A percentile compares a stretch with the other conserved stretches of the same genome.
phyloP scores from a whole-genome alignment of 1,140 invertebrate genomes.

The Sitodiplosis mosellana region DNA sequence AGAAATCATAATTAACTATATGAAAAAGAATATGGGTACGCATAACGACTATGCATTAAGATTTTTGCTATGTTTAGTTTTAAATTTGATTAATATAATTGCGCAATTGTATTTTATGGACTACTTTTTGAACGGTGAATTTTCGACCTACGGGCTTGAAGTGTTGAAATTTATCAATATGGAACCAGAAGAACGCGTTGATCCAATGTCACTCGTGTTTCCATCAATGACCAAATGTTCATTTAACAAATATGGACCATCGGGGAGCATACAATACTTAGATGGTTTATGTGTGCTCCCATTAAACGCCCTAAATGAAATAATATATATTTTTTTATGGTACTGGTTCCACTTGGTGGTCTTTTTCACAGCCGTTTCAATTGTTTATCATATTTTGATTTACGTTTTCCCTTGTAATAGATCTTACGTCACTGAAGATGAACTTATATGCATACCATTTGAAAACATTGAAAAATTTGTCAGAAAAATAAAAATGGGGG shows the following conservation, averaged over 20 bases:
- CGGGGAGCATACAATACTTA: slow-evolving; percentile 47
- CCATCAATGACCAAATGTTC: slow-evolving; percentile 68
- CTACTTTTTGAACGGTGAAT: slow-evolving; percentile 55
- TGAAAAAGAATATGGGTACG: slow-evolving; percentile 36
- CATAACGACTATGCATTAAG: slow-evolving; percentile 52
- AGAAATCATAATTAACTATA: slow-evolving; percentile 68
- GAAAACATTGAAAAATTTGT: slow-evolving; percentile 62
- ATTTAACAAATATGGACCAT: slow-evolving; percentile 55
- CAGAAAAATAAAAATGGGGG: slow-evolving; percentile 68
- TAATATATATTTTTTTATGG: slow-evolving; percentile 68
- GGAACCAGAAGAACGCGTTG: slow-evolving; percentile 49
- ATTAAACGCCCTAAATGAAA: slow-evolving; percentile 71
- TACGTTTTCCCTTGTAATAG: no score
- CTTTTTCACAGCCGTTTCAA: slow-evolving; percentile 33
- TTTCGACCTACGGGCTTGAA: slow-evolving; percentile 43
- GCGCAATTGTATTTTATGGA: slow-evolving; percentile 61
- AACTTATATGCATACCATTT: slow-evolving; percentile 47
- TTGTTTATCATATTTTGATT: slow-evolving; percentile 43
- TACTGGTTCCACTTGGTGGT: slow-evolving; percentile 64
- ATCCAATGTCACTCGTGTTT: slow-evolving; percentile 51
- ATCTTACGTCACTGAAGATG: slow-evolving; percentile 49
- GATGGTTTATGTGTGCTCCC: slow-evolving; percentile 70
- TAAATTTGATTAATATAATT: slow-evolving; percentile 50
- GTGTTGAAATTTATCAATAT: slow-evolving; percentile 64
- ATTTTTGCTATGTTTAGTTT: slow-evolving; percentile 46